Conservation (phyloP, 1,140 invertebrate species). For the Helicoverpa zea region DNA sequence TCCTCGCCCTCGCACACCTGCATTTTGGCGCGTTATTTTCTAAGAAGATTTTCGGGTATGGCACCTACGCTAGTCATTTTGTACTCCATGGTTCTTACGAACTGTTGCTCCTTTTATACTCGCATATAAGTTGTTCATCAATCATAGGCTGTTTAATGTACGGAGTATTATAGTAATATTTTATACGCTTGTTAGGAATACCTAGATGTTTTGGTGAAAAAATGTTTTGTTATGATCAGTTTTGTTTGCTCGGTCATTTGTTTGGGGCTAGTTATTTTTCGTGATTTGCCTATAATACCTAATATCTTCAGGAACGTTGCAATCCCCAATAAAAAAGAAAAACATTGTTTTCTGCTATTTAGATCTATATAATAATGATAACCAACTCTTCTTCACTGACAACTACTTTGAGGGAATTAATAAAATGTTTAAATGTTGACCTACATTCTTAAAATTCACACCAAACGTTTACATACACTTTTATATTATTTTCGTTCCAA, state of each 20-base stretch:
- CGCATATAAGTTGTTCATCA: conserved; percentile 12
- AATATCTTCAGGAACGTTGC: no score
- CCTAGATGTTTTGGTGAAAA: conserved; percentile 7
- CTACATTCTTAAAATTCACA: background rate
- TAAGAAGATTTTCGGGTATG: no score
- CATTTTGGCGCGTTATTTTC: no score
- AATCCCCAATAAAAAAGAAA: no score
- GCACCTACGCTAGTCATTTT: no score
- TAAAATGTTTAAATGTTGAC: no score
- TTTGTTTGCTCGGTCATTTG: background rate
- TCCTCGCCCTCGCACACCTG: no score
- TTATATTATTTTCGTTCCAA: background rate
- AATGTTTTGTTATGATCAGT: background rate
- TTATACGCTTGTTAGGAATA: conserved; percentile 17
- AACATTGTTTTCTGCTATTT: background rate
- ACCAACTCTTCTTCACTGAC: no score
- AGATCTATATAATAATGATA: background rate
- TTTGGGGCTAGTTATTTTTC: background rate
- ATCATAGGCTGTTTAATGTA: conserved; percentile 10
- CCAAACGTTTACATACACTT: background rate
- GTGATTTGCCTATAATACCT: no score
- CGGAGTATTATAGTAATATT: conserved; percentile 17
- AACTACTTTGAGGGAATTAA: no score
- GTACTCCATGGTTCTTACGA: background rate
- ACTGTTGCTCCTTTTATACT: conserved; percentile 31